Evolutionary conservation across 2,797 vertebrate species (phyloP).

Genomic region (Clamator glandarius): DNA sequence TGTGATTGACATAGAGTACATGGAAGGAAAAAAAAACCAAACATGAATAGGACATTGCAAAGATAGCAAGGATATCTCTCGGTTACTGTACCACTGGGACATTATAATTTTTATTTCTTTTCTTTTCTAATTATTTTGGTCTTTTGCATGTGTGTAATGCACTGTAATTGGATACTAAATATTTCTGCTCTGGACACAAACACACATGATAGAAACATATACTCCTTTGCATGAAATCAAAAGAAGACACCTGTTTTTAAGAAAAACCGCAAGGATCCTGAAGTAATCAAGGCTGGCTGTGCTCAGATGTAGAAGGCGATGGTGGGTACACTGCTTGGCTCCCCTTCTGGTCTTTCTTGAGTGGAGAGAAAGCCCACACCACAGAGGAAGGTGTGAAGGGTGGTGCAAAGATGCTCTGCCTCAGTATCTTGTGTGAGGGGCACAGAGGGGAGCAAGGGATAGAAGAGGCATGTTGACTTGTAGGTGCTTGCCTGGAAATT

Average conservation of each 20-base stretch:
- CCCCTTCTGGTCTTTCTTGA: not conserved
- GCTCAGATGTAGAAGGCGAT: not conserved
- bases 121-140: not conserved
- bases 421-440: not conserved
- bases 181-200: not conserved
- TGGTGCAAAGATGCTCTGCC: not conserved
- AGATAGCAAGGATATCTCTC: not conserved
- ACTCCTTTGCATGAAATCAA: not conserved
- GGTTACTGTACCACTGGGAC: not conserved
- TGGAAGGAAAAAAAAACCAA: not conserved
- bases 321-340: rapidly evolving
- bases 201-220: not conserved
- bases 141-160: not conserved
- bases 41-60: rapidly evolving
- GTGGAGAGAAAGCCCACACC: not conserved
- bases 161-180: not conserved
- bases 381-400: not conserved
- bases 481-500: not conserved
- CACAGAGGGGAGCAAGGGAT: not conserved
- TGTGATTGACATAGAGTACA: not conserved
- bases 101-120: not conserved
- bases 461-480: not conserved
- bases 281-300: not conserved
- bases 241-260: not conserved
- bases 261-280: not conserved